Conservation (phyloP, 2,113 vertebrate species). For the Ictidomys tridecemlineatus region DNA sequence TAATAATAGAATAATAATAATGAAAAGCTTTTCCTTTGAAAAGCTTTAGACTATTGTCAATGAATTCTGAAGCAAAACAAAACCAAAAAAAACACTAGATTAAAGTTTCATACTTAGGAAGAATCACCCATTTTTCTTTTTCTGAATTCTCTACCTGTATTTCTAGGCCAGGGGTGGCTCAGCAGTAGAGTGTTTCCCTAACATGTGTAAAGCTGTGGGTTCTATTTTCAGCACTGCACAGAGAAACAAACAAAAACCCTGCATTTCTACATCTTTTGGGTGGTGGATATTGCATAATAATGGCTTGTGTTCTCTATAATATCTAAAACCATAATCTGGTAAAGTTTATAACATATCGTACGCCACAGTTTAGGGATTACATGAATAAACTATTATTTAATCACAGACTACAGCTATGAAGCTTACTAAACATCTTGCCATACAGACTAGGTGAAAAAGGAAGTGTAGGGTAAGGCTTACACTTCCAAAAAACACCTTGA, state of each 20-base stretch:
- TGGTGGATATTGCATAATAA: not conserved
- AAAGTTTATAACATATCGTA: too few relatives aligned
- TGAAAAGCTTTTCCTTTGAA: not conserved
- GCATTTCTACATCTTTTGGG: not conserved
- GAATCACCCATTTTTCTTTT: not conserved
- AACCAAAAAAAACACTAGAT: not conserved
- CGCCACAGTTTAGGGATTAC: not conserved
- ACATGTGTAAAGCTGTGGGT: not conserved
- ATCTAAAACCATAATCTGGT: not conserved
- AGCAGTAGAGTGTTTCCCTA: not conserved
- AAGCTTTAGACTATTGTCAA: not conserved
- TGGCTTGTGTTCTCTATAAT: not conserved
- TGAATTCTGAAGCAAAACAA: not conserved
- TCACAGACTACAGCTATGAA: not conserved
- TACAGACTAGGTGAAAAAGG: not conserved
- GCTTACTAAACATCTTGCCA: not conserved
- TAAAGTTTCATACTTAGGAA: not conserved
- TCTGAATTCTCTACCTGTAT: not conserved
- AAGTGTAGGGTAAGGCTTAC: not conserved
- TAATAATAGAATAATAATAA: too few relatives aligned
- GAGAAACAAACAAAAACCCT: not conserved
- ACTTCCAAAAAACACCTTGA: not conserved
- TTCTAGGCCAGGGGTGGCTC: not conserved
- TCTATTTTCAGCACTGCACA: not conserved
- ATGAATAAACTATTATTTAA: not conserved